Conservation (phyloP, 2,113 vertebrate genomes). For the Indri indri region DNA sequence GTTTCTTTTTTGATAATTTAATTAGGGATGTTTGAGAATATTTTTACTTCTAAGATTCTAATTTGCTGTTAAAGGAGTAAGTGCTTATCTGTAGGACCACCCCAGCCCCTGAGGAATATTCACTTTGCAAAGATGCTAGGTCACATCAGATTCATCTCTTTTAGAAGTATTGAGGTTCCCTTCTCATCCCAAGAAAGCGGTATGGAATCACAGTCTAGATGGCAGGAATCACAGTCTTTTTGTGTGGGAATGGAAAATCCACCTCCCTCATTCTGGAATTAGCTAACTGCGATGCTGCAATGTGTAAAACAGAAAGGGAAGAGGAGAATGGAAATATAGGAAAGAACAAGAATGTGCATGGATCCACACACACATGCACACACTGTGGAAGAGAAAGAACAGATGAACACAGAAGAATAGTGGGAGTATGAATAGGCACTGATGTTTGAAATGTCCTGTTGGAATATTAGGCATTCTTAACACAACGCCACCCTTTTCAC, state of each 20-base stretch:
- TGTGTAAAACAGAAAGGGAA: not conserved
- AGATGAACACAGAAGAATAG: not conserved
- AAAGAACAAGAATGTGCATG: not conserved
- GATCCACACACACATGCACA: not conserved
- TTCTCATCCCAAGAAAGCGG: not conserved
- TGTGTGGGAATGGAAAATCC: not conserved
- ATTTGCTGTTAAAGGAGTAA: not conserved
- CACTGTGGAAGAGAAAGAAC: not conserved
- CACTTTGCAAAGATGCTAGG: not conserved
- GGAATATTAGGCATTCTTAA: not conserved
- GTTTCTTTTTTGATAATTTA: slow-evolving; percentile 13
- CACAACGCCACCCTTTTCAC: not conserved
- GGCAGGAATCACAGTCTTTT: not conserved
- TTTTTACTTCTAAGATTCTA: slow-evolving; percentile 6
- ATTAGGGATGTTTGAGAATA: not conserved
- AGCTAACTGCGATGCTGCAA: not conserved
- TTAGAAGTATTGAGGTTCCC: not conserved
- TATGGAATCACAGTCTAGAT: no score
- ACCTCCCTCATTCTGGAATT: not conserved
- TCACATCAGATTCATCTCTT: not conserved
- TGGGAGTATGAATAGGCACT: not conserved
- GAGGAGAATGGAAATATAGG: not conserved
- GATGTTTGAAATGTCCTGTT: not conserved
- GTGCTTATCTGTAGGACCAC: not conserved
- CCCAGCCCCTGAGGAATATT: not conserved